Base-by-base conservation (phyloP, 1,140 invertebrate species). In the Lepidurus apus region DNA sequence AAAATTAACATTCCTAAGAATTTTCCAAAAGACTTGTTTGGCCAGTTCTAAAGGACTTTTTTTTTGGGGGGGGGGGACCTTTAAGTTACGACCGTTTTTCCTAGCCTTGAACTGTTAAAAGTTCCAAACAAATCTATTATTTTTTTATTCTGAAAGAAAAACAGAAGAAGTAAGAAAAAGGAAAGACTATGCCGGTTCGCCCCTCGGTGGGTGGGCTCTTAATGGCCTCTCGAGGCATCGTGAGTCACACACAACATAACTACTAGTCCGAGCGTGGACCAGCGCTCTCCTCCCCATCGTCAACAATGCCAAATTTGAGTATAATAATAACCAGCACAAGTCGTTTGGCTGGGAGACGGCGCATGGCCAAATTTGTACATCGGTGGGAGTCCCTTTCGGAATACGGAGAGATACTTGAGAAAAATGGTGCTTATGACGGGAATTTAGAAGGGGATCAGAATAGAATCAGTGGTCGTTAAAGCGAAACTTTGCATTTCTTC, bases 241-340 rank as follows among this genome's bases (percentile, higher is more conserved):
- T 65, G 53, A 65, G 53, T 65, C 53, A 65, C 53, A n/a, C 53
- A 65, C 53, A 65, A 65, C 53, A 65, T 65, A 65, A 65, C 53
- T 65, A 65, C 53, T 65, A 65, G 53, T 65, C 53, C 53, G n/a
- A 65, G 53, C 53, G 53, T 65, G 53, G 17, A 65, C 53, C 53
- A 65, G 21, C 53, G 53, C 53, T 9, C 53, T 65, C 53, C 53
- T 65, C 53, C 53, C 53, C 53, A 65, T 65, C 53, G 53, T 65
- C 53, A 65, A 65, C 53, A 65, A 65, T 65, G 53, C 53, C 53
- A 65, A 65, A 65, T 65, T 65, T 65, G 53, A 65, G 53, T 65
- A 65, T 65, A 65, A 65, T 65, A 65, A 65, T 65, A 65, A 65
- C 53, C 53, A 65, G 53, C 53, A 65, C 53, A 65, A 65, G 53